These are phyloP conservation scores for Liopterus haemorrhoidalis DNA, from an alignment of 2,888 invertebrate genomes.

Conservation along the genomic window DNA sequence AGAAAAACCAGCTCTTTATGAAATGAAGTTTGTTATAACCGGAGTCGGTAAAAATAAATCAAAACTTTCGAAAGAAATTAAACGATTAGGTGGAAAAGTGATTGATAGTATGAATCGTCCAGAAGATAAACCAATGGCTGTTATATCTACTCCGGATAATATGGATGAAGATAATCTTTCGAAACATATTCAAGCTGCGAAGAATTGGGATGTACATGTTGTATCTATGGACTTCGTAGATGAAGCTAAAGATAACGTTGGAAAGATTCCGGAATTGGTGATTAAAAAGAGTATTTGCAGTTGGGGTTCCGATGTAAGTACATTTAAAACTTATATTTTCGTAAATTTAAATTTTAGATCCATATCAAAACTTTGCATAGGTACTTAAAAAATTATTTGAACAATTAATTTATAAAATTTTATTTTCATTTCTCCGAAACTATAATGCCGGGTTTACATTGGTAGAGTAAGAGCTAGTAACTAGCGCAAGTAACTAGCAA, in stretches of 20 bases:
- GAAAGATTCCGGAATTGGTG: constrained; percentile 56
- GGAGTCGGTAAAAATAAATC: constrained; percentile 55
- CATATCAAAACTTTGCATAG: not conserved
- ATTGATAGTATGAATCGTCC: constrained; percentile 51
- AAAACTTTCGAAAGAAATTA: constrained; percentile 61
- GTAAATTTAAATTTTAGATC: not conserved
- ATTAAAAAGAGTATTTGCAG: constrained; percentile 67
- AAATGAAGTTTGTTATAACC: constrained; percentile 65
- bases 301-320: constrained; percentile 78
- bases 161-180: constrained; percentile 59
- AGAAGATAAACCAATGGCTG: constrained; percentile 61
- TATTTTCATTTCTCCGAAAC: too few relatives aligned
- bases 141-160: constrained; percentile 65
- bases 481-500: too few relatives aligned
- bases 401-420: too few relatives aligned
- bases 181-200: constrained; percentile 63
- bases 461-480: too few relatives aligned
- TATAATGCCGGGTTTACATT: too few relatives aligned
- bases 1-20: constrained; percentile 64
- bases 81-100: constrained; percentile 71
- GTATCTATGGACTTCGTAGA: constrained; percentile 72
- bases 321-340: too few relatives aligned
- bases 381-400: not conserved
- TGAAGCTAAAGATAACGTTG: constrained; percentile 55
- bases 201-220: constrained; percentile 68